Percentiles rank a stretch among this genome's conserved stretches.
phyloP scores from a whole-genome alignment of 2,113 vertebrate genomes.

The Rhinolophus ferrumequinum region DNA sequence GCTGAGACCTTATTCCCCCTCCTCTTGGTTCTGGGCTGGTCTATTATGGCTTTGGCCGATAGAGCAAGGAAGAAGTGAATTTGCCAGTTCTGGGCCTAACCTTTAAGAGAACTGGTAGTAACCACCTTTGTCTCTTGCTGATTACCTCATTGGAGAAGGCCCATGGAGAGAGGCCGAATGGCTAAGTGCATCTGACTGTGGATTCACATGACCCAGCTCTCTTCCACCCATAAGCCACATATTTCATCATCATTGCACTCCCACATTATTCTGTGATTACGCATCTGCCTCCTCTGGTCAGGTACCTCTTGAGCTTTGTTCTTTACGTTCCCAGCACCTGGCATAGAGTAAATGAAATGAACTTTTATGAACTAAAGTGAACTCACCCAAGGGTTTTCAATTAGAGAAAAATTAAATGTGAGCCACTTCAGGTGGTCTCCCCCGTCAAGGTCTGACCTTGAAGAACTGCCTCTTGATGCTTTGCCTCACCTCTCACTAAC shows the following conservation, averaged over 20 bases:
- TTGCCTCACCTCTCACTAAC: background rate
- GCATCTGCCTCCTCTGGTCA: background rate
- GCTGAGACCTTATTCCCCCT: background rate
- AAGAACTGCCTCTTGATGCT: background rate
- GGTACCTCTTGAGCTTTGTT: background rate
- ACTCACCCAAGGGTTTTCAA: background rate
- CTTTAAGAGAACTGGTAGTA: background rate
- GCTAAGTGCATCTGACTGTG: background rate
- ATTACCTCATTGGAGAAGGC: background rate
- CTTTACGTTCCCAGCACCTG: background rate
- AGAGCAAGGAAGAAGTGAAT: background rate
- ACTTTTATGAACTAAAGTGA: background rate
- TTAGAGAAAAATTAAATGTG: background rate
- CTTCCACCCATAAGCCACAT: rapidly evolving
- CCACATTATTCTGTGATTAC: background rate
- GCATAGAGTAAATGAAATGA: background rate
- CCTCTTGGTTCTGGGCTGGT: background rate
- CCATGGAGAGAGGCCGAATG: background rate
- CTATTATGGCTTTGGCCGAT: background rate
- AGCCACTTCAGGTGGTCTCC: background rate
- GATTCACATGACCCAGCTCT: background rate
- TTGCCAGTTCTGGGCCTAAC: background rate
- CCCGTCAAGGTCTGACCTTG: background rate
- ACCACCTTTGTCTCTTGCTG: background rate
- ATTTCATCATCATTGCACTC: background rate